Base-by-base conservation (phyloP, 2,113 vertebrate genomes). In the Baryphthengus martii region DNA sequence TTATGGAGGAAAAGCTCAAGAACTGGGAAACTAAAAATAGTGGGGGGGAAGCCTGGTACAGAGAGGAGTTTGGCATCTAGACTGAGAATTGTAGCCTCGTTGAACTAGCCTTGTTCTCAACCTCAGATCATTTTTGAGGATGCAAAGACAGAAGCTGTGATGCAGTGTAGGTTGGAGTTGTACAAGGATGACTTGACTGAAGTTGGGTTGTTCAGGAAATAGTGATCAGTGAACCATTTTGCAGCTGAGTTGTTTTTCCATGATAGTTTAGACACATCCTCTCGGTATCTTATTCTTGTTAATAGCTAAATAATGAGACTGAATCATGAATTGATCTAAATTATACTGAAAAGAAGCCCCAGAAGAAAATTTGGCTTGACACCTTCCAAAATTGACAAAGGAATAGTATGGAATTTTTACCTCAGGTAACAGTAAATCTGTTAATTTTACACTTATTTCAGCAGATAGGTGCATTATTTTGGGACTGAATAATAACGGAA, bases 401-500 rank as follows among this genome's bases (percentile, higher is more conserved):
- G 65, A 92, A 56, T 17, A 56, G 52, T 90, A 92, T 89, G 55
- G 89, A 90, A 81, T 86, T 83, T 86, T 63, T 92, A 89, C 67
- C 47, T 94, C 88, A 95, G 71, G 42, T 90, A 95, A 93, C 88
- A 95, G 66, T 80, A 83, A 79, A 70, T 88, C 37, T 93, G 86
- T 84, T 88, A 96, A 95, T 95, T 88, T 74, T 59, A 71, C 47
- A 39, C 72, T 90, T 74, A 42, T 90, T 95, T 93, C 67, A 93
- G 83, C 89, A 93, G 94, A 95, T 95, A 94, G 79, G 37, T 86
- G 68, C 67, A 61, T 80, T 95, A 90, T 95, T 95, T 93, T 89
- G 52, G 83, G 89, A 86, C 63, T 81, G 79, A 94, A 89, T 92
- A 95, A 93, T 83, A 96, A 89, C 92, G 71, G 89, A 95, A 86